Percentiles rank a stretch among this genome's conserved stretches.
Conservation (phyloP, 2,113 vertebrate genomes). For the Lanius ludovicianus region DNA sequence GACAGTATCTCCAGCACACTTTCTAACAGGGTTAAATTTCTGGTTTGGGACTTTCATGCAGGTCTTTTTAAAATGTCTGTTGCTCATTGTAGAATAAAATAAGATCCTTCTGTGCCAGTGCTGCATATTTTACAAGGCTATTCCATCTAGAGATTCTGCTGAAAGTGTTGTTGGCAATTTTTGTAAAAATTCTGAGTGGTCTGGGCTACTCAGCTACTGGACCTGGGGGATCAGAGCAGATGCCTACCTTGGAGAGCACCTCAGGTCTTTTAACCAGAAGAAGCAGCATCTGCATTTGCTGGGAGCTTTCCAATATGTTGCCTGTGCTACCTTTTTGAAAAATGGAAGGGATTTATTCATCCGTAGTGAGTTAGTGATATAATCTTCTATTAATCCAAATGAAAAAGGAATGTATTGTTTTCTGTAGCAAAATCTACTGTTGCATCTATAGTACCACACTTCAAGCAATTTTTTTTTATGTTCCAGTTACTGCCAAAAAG, state of each 20-base stretch:
- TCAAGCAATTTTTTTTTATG: not conserved
- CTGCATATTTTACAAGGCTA: not conserved
- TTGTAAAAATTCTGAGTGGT: not conserved
- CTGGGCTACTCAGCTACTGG: not conserved
- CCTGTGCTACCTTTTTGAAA: not conserved
- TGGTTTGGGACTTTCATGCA: not conserved
- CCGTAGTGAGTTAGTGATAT: not conserved
- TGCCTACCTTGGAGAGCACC: not conserved
- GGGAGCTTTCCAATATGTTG: not conserved
- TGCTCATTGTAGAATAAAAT: not conserved
- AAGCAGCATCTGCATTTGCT: not conserved
- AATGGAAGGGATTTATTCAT: not conserved
- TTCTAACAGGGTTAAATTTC: not conserved
- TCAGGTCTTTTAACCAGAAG: not conserved
- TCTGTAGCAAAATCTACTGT: not conserved
- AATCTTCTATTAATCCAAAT: not conserved
- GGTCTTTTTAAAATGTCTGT: not conserved
- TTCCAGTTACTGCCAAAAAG: not conserved
- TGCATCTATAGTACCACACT: not conserved
- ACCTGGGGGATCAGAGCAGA: not conserved
- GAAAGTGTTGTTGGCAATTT: not conserved
- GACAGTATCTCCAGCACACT: not conserved
- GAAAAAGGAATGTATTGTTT: not conserved
- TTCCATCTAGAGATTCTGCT: not conserved
- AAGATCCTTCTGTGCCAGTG: not conserved